Conservation (phyloP, 2,888 invertebrate species). For the Caenorhabditis becei region DNA sequence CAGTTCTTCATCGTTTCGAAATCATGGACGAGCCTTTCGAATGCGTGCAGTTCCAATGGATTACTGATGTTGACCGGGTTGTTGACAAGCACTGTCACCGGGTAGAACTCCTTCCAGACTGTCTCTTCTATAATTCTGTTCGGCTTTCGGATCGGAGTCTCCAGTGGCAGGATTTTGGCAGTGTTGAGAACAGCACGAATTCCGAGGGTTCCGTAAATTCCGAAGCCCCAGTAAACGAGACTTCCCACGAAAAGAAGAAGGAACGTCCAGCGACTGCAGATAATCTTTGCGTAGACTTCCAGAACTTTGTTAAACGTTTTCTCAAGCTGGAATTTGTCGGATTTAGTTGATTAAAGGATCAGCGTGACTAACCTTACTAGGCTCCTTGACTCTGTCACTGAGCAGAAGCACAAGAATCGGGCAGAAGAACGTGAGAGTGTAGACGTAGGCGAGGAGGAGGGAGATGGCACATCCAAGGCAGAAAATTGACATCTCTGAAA, state of each 20-base stretch:
- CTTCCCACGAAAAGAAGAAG: constrained; percentile 42
- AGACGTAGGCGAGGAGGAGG: constrained; percentile 79
- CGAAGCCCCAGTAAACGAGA: constrained; percentile 67
- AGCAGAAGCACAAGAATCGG: constrained; percentile 65
- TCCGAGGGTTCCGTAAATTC: constrained; percentile 72
- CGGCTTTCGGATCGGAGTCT: constrained; percentile 76
- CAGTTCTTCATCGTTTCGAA: constrained; percentile 76
- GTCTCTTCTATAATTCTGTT: constrained; percentile 76
- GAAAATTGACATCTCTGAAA: constrained; percentile 80
- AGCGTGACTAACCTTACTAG: constrained; percentile 33
- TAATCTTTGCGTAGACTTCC: constrained; percentile 46
- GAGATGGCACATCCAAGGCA: constrained; percentile 80
- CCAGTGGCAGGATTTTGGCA: constrained; percentile 78
- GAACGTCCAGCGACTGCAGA: constrained; percentile 43
- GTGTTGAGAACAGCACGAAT: constrained; percentile 75
- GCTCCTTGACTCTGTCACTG: constrained; percentile 31
- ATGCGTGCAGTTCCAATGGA: constrained; percentile 43
- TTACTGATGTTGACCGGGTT: constrained; percentile 73
- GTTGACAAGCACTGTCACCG: constrained; percentile 79
- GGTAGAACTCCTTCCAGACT: constrained; percentile 81
- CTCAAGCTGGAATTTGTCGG: constrained; percentile 31
- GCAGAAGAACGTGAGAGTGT: constrained; percentile 77
- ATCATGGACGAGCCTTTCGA: constrained; percentile 73
- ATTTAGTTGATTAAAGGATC: neutral
- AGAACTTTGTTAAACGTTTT: constrained; percentile 44